Percentiles rank a stretch among this genome's conserved stretches.
phyloP scores from a whole-genome alignment of 2,888 invertebrate genomes.

The Amphipyra tragopoginis region DNA sequence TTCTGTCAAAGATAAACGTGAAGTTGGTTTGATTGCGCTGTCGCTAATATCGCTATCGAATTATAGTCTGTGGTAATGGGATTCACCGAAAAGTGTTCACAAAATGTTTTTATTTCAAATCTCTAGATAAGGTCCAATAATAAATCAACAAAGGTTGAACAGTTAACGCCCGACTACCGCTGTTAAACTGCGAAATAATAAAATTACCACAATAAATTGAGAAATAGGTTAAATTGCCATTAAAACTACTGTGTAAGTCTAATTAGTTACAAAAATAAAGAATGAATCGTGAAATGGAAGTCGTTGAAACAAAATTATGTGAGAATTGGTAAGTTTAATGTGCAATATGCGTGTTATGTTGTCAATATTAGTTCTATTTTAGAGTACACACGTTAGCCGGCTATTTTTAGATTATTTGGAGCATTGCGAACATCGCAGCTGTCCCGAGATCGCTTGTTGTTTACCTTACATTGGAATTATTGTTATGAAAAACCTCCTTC shows the following conservation, averaged over 20 bases:
- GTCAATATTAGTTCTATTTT: conserved; percentile 84
- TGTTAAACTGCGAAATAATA: conserved; percentile 14
- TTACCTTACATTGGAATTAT: conserved; percentile 68
- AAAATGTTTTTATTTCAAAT: conserved; percentile 57
- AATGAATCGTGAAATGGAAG: conserved; percentile 72
- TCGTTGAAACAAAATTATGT: conserved; percentile 82
- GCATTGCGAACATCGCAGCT: conserved; percentile 78
- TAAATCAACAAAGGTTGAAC: conserved; percentile 11
- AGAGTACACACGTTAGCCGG: conserved; percentile 77
- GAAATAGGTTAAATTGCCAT: conserved; percentile 47
- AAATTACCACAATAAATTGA: conserved; percentile 12
- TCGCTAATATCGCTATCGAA: conserved; percentile 1
- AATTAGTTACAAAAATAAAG: conserved; percentile 27
- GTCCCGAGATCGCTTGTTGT: conserved; percentile 79
- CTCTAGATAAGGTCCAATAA: conserved; percentile 29
- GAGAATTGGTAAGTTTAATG: conserved; percentile 86
- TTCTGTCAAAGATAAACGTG: conserved; percentile 32
- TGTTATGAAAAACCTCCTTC: conserved; percentile 37
- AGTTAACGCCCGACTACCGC: conserved; percentile 25
- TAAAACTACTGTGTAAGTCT: conserved; percentile 25
- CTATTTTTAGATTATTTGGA: conserved; percentile 86
- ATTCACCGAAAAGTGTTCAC: conserved; percentile 66
- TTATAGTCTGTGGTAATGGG: conserved; percentile 63
- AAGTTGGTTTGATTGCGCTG: conserved; percentile 28
- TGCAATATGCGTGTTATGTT: conserved; percentile 62